Evolutionary conservation across 2,888 invertebrate genomes (phyloP).

Genomic region (Drosophila koepferae): DNA sequence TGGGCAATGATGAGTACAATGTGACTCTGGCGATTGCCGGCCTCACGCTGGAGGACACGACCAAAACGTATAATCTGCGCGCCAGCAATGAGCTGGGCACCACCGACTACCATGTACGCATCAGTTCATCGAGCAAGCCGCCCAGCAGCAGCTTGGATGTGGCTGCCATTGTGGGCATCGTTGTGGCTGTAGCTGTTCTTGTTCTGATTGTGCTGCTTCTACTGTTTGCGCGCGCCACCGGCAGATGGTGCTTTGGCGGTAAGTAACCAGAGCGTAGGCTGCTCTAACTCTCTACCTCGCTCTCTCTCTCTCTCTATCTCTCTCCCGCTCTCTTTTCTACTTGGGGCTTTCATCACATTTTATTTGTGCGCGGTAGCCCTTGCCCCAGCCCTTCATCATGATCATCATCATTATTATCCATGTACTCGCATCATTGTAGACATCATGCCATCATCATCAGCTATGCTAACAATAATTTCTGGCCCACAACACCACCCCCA

Average conservation of each 20-base stretch:
- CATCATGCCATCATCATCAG: constrained; percentile 65
- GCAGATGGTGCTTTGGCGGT: constrained; percentile 95
- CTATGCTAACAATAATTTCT: constrained; percentile 76
- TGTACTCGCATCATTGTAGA: constrained; percentile 40
- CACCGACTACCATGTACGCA: constrained; percentile 88
- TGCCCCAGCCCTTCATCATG: neutral
- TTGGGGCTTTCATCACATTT: constrained; percentile 12
- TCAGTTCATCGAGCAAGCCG: constrained; percentile 89
- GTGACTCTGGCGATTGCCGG: constrained; percentile 89
- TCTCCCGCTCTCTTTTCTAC: neutral
- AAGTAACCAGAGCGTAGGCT: constrained; percentile 83
- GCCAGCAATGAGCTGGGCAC: constrained; percentile 90
- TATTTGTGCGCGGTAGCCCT: constrained; percentile 52
- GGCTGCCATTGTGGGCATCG: constrained; percentile 92
- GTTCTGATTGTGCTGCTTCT: constrained; percentile 89
- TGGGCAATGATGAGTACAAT: constrained; percentile 89
- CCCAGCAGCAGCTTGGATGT: constrained; percentile 90
- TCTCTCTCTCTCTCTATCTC: neutral
- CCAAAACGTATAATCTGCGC: constrained; percentile 88
- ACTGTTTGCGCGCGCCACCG: constrained; percentile 90
- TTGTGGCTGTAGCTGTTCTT: constrained; percentile 88
- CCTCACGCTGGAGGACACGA: constrained; percentile 91
- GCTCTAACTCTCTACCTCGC: neutral
- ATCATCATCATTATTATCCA: constrained; percentile 35
- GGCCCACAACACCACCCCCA: constrained; percentile 35